Base-by-base conservation (phyloP, 2,113 vertebrate species). In the Dryoscopus gambensis region DNA sequence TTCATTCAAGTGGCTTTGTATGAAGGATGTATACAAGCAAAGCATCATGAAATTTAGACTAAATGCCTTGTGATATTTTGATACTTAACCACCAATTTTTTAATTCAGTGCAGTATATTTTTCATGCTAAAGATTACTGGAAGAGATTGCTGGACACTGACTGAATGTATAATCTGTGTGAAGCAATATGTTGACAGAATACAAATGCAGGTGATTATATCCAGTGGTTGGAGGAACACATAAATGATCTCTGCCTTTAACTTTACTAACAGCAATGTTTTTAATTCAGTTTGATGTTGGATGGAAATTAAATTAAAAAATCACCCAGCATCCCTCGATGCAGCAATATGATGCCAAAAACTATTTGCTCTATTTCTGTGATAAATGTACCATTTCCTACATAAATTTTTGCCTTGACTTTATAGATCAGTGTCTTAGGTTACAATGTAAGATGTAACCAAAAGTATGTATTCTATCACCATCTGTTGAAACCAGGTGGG, bases 161-260 rank as follows among this genome's bases (percentile, higher is more conserved):
- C n/a, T 93, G 46, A 96, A 89, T 53, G n/a, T 46, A 59, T 76
- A 76, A 94, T 85, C 95, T 96, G 35, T 94, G 52, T 92, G 73
- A 89, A 96, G 62, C 8, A 89, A 60, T 68, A 23, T 81, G 60
- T 19, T 62, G 52, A 33, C 70, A 75, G 71, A 44, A 33, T 86
- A 62, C 30, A 79, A 57, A 80, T 78, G 27, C 13, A 84, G 21
- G n/a, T 46, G 16, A 39, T 87, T 67, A 30, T 96, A 96, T 89
- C 80, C 62, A 92, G 50, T 82, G 49, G 35, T n/a, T 87, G 39
- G 53, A 84, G 57, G 23, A 95, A 56, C 30, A 76, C 22, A 53
- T 77, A 86, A 87, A 73, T 56, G 74, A 35, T 69, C 39, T 91
- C 50, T 85, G 40, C 39, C 49, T 91, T 73, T 81, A 94, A 70